Evolutionary conservation across 1,140 invertebrate species (phyloP).

Genomic region (Lanistes nyassanus): DNA sequence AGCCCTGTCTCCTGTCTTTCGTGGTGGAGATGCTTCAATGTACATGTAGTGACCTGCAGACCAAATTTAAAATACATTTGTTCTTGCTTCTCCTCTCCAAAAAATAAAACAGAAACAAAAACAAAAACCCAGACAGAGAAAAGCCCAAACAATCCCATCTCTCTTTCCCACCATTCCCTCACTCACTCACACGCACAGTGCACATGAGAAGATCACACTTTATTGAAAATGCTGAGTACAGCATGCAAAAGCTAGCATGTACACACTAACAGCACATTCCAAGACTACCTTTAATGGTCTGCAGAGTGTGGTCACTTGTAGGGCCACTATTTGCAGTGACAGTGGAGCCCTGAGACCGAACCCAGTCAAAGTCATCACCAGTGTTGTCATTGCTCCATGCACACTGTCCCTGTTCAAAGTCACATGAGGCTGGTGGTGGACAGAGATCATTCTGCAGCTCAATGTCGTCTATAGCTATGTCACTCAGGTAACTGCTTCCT

Average conservation of each 20-base stretch:
- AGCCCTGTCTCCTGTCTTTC: slow-evolving; percentile 53
- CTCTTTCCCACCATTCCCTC: too few species aligned
- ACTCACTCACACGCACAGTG: too few species aligned
- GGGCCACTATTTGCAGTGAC: slow-evolving; percentile 49
- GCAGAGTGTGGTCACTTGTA: slow-evolving; percentile 57
- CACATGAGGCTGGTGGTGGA: slow-evolving; percentile 44
- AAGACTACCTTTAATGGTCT: slow-evolving; percentile 17
- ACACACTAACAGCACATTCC: not conserved
- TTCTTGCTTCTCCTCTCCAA: too few species aligned
- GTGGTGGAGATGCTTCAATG: slow-evolving; percentile 56
- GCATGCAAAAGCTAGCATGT: too few species aligned
- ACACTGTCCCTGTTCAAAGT: slow-evolving; percentile 58
- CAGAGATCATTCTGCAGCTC: slow-evolving; percentile 41
- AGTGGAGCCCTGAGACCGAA: slow-evolving; percentile 39
- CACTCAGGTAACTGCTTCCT: slow-evolving; percentile 37
- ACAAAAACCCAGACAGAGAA: not conserved
- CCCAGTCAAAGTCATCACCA: slow-evolving; percentile 63
- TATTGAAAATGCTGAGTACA: too few species aligned
- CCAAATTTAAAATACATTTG: too few species aligned
- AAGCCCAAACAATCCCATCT: not conserved
- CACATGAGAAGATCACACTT: too few species aligned
- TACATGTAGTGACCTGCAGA: slow-evolving; percentile 60
- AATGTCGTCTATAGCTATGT: slow-evolving; percentile 49
- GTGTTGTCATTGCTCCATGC: slow-evolving; percentile 48
- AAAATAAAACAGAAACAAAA: not conserved